phyloP scores from a whole-genome alignment of 2,888 invertebrate species.

The Drosophila borborema region DNA sequence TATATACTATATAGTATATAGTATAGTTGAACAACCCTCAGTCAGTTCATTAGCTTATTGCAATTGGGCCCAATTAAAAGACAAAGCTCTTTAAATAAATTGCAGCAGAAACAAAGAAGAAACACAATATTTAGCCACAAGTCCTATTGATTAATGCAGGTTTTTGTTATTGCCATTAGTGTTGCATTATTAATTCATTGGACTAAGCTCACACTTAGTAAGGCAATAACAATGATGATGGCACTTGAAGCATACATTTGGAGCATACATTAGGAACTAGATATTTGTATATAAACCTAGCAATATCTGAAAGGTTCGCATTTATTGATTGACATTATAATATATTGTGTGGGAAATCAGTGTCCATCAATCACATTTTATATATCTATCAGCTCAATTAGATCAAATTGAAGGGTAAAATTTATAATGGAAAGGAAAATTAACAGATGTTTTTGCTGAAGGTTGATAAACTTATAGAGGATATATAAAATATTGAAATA shows the following conservation, averaged over 20 bases:
- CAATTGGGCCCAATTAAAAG: conserved; percentile 19
- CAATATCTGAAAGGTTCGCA: conserved; percentile 13
- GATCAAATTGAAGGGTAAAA: neutral
- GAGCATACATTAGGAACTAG: conserved; percentile 1
- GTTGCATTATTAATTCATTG: conserved; percentile 9
- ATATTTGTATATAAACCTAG: neutral
- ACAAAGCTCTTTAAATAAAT: conserved; percentile 10
- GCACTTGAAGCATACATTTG: neutral
- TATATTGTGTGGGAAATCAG: conserved; percentile 28
- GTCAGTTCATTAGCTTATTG: conserved; percentile 18
- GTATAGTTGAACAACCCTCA: neutral
- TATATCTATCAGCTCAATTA: neutral
- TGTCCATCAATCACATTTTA: conserved; percentile 28
- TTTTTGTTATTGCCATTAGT: conserved; percentile 10
- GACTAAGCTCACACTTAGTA: too few species aligned
- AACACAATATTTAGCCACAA: neutral
- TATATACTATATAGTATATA: neutral
- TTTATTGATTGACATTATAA: conserved; percentile 8
- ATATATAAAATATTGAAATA: neutral
- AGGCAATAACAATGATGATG: conserved; percentile 4
- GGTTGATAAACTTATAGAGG: neutral
- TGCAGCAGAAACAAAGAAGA: conserved; percentile 3
- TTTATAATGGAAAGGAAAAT: neutral
- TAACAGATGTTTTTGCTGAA: neutral
- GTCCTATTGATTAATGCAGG: neutral